These are phyloP conservation scores for Ascidia mentula DNA, from an alignment of 23 tunicate genomes.

Conservation along the genomic window DNA sequence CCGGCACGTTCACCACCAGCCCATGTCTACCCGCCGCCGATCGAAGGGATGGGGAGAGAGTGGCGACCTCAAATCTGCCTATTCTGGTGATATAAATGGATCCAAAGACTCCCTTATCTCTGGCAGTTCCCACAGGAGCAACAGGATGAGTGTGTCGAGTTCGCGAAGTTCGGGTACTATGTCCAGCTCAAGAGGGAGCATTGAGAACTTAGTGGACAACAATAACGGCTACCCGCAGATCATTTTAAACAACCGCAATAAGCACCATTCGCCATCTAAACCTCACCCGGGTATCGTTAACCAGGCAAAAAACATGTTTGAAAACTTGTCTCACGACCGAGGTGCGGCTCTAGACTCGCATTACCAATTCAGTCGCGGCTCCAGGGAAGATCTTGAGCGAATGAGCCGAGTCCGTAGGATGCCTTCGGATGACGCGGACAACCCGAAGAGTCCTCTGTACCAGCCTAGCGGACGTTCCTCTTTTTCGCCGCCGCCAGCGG, in stretches of 20 bases:
- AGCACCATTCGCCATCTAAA: conserved; percentile 31
- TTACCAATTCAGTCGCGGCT: conserved; percentile 7
- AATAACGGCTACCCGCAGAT: conserved; percentile 15
- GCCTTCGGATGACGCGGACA: conserved; percentile 24
- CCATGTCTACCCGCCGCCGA: conserved; percentile 25
- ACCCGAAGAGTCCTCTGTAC: not conserved
- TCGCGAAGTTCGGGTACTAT: conserved; percentile 59
- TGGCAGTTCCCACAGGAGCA: conserved; percentile 49
- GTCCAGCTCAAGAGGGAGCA: conserved; percentile 68
- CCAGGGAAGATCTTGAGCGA: conserved; percentile 18
- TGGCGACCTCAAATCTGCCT: conserved; percentile 76
- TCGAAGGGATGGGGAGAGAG: conserved; percentile 82
- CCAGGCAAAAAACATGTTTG: conserved; percentile 52
- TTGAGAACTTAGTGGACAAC: conserved; percentile 48
- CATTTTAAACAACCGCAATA: not conserved
- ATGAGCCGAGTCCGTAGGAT: conserved; percentile 12
- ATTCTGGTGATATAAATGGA: conserved; percentile 49
- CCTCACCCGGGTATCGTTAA: conserved; percentile 50
- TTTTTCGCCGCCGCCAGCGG: conserved; percentile 5
- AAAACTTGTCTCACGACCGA: conserved; percentile 35
- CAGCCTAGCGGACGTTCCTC: not conserved
- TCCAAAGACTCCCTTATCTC: conserved; percentile 69
- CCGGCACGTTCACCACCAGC: conserved; percentile 13
- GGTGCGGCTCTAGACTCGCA: not conserved
- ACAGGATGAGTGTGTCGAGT: conserved; percentile 53